These are phyloP conservation scores for Lepus americanus DNA, from an alignment of 2,113 vertebrate genomes.

Conservation along the genomic window DNA sequence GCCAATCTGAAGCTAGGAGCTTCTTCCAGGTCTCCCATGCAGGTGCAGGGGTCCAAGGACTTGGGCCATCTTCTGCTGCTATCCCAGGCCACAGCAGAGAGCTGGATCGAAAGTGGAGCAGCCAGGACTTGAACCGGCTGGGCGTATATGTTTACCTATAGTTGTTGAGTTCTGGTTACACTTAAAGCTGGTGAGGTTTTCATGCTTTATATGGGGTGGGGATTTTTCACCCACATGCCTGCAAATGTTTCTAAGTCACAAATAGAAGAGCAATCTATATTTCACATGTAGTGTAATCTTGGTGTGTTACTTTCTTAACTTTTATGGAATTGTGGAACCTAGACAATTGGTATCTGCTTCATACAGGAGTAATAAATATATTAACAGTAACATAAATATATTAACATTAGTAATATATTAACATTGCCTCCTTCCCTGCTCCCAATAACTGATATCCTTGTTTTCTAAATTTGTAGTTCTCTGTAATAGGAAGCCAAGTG, in stretches of 20 bases:
- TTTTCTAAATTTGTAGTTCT: slow-evolving; percentile 77
- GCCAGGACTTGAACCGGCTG: too few species aligned
- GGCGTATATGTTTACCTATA: not conserved
- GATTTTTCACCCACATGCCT: slow-evolving; percentile 39
- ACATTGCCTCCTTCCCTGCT: slow-evolving; percentile 61
- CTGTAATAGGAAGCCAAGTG: slow-evolving; percentile 77
- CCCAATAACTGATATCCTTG: slow-evolving; percentile 70
- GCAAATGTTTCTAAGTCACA: slow-evolving; percentile 26
- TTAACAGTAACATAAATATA: not conserved
- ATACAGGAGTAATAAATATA: slow-evolving; percentile 66
- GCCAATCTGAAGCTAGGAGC: too few species aligned
- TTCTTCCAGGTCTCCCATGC: too few species aligned
- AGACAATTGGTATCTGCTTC: slow-evolving; percentile 79
- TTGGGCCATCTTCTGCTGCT: too few species aligned
- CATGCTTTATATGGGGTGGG: not conserved
- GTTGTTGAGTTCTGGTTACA: not conserved
- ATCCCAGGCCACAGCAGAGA: too few species aligned
- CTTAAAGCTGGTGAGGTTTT: not conserved
- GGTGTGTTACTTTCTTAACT: slow-evolving; percentile 75
- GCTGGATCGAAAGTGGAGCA: too few species aligned
- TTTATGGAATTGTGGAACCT: slow-evolving; percentile 67
- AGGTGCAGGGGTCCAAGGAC: too few species aligned
- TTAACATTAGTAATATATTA: slow-evolving; percentile 36
- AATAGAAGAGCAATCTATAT: slow-evolving; percentile 5
- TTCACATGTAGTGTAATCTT: slow-evolving; percentile 18